phyloP scores from a whole-genome alignment of 2,888 invertebrate species.

The Acleris laterana region DNA sequence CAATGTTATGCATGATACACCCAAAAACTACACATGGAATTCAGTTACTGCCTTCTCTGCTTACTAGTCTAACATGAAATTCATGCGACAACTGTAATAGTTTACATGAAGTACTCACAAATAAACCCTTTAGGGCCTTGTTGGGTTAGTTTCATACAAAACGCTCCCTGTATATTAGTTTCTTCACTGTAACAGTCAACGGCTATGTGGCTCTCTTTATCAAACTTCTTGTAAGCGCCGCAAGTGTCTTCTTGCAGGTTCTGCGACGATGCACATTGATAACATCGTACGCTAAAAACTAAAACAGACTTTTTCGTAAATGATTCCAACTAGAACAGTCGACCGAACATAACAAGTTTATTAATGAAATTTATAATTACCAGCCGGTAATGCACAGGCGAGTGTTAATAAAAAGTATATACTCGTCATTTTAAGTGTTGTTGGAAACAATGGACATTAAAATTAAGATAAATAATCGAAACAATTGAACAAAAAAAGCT shows the following conservation, averaged over 20 bases:
- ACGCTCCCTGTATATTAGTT: slow-evolving; percentile 96
- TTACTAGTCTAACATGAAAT: neutral
- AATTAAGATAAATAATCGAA: slow-evolving; percentile 6
- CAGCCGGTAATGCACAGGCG: slow-evolving; percentile 45
- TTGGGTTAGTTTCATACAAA: slow-evolving; percentile 97
- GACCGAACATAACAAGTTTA: neutral
- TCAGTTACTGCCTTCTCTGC: no score
- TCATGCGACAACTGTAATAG: neutral
- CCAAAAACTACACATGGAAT: no score
- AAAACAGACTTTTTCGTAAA: slow-evolving; percentile 44
- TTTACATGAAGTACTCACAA: slow-evolving; percentile 83
- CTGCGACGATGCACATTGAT: slow-evolving; percentile 96
- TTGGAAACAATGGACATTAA: slow-evolving; percentile 19
- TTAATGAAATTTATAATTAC: slow-evolving; percentile 40
- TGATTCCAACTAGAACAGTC: neutral
- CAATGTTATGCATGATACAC: no score
- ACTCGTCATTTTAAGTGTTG: slow-evolving; percentile 37
- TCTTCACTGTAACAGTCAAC: slow-evolving; percentile 98
- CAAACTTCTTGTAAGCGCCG: slow-evolving; percentile 94
- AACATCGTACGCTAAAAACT: slow-evolving; percentile 93
- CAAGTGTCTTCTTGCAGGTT: slow-evolving; percentile 92
- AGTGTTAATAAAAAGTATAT: slow-evolving; percentile 42
- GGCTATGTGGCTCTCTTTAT: slow-evolving; percentile 92
- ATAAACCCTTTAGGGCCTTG: slow-evolving; percentile 97
- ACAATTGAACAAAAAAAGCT: slow-evolving; percentile 19